Percentiles rank a stretch among this genome's conserved stretches.
Conservation (phyloP, 1,140 invertebrate species). For the Drosophila navojoa region DNA sequence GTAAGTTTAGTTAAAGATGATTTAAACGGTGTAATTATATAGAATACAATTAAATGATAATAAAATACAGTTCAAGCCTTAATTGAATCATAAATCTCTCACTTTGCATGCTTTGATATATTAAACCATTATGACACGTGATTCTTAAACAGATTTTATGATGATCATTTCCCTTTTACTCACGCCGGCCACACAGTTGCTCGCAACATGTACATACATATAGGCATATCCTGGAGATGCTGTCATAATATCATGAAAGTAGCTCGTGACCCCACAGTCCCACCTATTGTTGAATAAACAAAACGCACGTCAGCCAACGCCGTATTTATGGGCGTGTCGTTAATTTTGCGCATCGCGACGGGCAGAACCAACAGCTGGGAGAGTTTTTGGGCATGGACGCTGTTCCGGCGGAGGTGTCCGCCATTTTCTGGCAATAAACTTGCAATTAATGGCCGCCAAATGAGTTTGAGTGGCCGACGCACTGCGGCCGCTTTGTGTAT, state of each 20-base stretch:
- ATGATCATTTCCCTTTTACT: conserved; percentile 24
- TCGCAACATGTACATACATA: neutral
- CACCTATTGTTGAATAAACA: conserved; percentile 6
- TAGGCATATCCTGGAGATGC: conserved; percentile 14
- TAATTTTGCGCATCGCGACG: conserved; percentile 59
- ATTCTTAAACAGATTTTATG: too few relatives aligned
- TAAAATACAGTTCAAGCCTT: neutral
- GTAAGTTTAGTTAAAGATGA: too few relatives aligned
- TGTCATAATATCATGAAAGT: conserved; percentile 46
- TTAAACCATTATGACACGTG: too few relatives aligned
- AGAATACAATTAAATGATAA: too few relatives aligned
- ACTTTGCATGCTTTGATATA: too few relatives aligned
- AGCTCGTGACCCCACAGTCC: conserved; percentile 10
- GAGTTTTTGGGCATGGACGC: conserved; percentile 3
- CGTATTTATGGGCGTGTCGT: conserved; percentile 50
- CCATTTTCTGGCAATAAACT: conserved; percentile 69
- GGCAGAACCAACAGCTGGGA: conserved; percentile 15
- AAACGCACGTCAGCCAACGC: neutral
- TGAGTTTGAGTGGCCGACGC: conserved; percentile 51
- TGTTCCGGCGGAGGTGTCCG: conserved; percentile 19
- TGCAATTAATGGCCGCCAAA: conserved; percentile 61
- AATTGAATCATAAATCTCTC: neutral
- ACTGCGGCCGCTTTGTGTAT: conserved; percentile 21
- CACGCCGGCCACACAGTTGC: neutral
- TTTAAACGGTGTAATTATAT: too few relatives aligned